Percentiles rank a stretch among this genome's conserved stretches.
These are phyloP conservation scores for Cecidostiba fungosa DNA, from an alignment of 2,888 invertebrate species.

Conservation along the genomic window DNA sequence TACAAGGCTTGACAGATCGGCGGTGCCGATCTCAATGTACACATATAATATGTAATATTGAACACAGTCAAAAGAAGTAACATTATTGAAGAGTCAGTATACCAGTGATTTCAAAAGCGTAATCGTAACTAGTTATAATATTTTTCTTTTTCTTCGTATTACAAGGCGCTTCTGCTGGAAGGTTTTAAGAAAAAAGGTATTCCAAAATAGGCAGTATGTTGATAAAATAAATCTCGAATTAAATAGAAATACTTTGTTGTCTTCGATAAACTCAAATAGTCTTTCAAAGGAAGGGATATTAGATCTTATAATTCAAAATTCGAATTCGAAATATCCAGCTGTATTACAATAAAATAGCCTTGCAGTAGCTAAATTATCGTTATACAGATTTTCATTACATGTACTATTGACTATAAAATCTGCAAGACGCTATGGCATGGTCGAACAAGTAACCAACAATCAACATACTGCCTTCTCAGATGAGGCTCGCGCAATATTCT, in stretches of 20 bases:
- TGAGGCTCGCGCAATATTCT: conserved; percentile 12
- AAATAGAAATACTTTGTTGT: too few species aligned
- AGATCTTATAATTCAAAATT: not conserved
- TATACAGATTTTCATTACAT: not conserved
- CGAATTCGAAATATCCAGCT: not conserved
- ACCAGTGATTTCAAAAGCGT: conserved; percentile 57
- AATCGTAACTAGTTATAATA: conserved; percentile 41
- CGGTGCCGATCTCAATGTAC: conserved; percentile 48
- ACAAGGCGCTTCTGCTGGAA: conserved; percentile 49
- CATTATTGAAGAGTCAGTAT: conserved; percentile 48
- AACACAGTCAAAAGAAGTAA: conserved; percentile 62
- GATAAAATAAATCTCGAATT: conserved; percentile 26
- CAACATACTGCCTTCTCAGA: conserved; percentile 56
- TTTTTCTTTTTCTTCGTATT: conserved; percentile 38
- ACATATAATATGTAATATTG: conserved; percentile 51
- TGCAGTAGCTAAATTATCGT: not conserved
- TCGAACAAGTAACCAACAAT: not conserved
- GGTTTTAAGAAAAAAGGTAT: conserved; percentile 20
- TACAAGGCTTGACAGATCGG: conserved; percentile 59
- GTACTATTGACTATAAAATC: conserved; percentile 10
- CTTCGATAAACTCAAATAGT: too few species aligned
- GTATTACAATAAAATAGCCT: conserved; percentile 1
- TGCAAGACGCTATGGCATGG: not conserved
- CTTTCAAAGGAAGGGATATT: not conserved
- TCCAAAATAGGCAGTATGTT: conserved; percentile 54